These are phyloP conservation scores for Chalcosyrphus nemorum DNA, from an alignment of 2,888 invertebrate genomes.

Conservation along the genomic window DNA sequence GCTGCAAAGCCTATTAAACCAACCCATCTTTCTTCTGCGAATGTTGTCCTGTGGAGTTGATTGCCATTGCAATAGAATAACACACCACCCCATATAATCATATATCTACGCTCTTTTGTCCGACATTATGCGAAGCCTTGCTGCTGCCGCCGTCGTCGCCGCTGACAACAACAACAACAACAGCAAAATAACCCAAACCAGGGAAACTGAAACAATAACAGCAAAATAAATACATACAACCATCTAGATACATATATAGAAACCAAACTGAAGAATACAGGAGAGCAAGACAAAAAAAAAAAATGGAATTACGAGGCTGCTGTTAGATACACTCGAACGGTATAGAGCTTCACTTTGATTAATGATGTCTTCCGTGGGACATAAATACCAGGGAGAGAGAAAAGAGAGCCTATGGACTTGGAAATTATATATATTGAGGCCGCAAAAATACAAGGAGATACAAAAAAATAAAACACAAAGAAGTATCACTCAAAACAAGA, in stretches of 20 bases:
- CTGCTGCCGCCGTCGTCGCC: too few species aligned
- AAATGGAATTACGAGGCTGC: conserved; percentile 66
- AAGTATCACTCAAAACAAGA: conserved; percentile 26
- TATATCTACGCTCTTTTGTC: conserved; percentile 39
- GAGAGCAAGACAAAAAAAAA: too few species aligned
- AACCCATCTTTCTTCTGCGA: conserved; percentile 48
- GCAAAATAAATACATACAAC: conserved; percentile 32
- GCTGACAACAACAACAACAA: too few species aligned
- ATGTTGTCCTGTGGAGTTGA: conserved; percentile 68
- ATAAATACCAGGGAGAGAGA: conserved; percentile 75
- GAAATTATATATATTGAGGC: conserved; percentile 68
- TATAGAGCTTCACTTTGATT: conserved; percentile 79
- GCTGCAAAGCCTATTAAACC: conserved; percentile 64
- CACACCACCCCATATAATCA: conserved; percentile 60
- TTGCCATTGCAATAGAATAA: conserved; percentile 67
- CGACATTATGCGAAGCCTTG: conserved; percentile 61
- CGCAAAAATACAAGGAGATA: conserved; percentile 53
- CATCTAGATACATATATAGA: not conserved
- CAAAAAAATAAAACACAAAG: conserved; percentile 26
- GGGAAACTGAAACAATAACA: conserved; percentile 70
- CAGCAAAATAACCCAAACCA: conserved; percentile 46
- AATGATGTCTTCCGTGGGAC: conserved; percentile 81
- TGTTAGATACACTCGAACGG: conserved; percentile 73
- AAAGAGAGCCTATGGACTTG: conserved; percentile 60
- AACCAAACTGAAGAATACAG: conserved; percentile 5